Percentiles rank a stretch among this genome's conserved stretches.
Evolutionary conservation across 2,113 vertebrate species (phyloP).

Genomic region (Crotalus viridis): DNA sequence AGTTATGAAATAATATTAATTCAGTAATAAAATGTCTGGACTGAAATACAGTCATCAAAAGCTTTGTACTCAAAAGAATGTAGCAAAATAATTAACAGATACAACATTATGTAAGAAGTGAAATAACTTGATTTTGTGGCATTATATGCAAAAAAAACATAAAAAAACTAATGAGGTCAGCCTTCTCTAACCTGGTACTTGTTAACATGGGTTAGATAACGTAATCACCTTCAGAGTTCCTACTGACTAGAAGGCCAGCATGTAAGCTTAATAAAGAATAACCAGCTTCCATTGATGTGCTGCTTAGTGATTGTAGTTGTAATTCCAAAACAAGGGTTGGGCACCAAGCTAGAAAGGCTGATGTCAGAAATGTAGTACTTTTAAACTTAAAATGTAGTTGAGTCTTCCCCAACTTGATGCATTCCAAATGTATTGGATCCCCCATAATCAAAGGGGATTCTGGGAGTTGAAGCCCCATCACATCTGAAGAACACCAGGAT

Average conservation of each 20-base stretch:
- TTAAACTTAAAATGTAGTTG: not conserved
- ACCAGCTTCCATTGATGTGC: not conserved
- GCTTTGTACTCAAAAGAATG: slow-evolving; percentile 43
- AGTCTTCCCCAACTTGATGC: not conserved
- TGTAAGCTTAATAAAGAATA: not conserved
- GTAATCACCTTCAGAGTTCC: not conserved
- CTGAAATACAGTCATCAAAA: slow-evolving; percentile 21
- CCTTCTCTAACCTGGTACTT: not conserved
- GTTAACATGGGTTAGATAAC: not conserved
- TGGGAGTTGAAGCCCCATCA: not conserved
- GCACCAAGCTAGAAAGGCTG: not conserved
- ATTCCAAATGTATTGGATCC: not conserved
- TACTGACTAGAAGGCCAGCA: not conserved
- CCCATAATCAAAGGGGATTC: not conserved
- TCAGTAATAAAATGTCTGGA: slow-evolving; percentile 53
- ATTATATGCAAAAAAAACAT: slow-evolving; percentile 70
- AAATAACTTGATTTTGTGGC: slow-evolving; percentile 68
- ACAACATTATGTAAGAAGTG: slow-evolving; percentile 51
- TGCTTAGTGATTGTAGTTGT: not conserved
- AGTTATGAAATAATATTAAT: slow-evolving; percentile 47
- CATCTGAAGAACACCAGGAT: not conserved
- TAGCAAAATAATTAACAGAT: slow-evolving; percentile 37
- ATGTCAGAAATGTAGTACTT: not conserved
- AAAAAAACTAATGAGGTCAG: not conserved
- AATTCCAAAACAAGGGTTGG: not conserved